phyloP scores from a whole-genome alignment of 2,888 invertebrate species.

The Pristionchus arcanus region DNA sequence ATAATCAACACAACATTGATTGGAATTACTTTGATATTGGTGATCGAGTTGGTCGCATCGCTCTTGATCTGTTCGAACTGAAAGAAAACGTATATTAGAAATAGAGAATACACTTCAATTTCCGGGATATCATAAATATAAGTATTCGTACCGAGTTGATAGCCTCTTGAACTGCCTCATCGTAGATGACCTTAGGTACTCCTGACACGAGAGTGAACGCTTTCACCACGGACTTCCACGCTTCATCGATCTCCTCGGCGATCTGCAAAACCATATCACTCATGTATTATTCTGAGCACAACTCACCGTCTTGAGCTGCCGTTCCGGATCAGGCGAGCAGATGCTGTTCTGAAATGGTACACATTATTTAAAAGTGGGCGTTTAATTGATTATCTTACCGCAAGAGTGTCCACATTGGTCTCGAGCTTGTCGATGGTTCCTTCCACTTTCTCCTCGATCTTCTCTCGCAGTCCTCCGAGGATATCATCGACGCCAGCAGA shows the following conservation, averaged over 20 bases:
- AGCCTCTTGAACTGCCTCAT: conserved; percentile 27
- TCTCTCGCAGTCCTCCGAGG: not conserved
- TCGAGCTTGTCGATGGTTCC: not conserved
- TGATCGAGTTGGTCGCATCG: not conserved
- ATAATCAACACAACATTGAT: not conserved
- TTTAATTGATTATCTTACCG: not conserved
- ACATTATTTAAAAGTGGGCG: not conserved
- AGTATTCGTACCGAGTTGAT: not conserved
- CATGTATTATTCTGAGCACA: not conserved
- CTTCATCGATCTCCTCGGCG: not conserved
- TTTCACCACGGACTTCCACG: not conserved
- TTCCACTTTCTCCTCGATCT: not conserved
- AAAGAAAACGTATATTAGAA: not conserved
- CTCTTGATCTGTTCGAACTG: conserved; percentile 7
- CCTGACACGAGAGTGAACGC: not conserved
- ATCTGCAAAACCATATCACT: not conserved
- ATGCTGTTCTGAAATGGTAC: not conserved
- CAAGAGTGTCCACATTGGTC: not conserved
- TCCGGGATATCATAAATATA: not conserved
- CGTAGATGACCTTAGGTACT: conserved; percentile 1
- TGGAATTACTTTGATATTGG: not conserved
- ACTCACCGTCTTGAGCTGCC: conserved; percentile 30
- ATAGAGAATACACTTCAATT: too few species aligned
- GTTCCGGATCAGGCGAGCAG: not conserved
- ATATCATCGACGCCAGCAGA: not conserved